Conservation (phyloP, 1,140 invertebrate species). For the Acromyrmex charruanus region DNA sequence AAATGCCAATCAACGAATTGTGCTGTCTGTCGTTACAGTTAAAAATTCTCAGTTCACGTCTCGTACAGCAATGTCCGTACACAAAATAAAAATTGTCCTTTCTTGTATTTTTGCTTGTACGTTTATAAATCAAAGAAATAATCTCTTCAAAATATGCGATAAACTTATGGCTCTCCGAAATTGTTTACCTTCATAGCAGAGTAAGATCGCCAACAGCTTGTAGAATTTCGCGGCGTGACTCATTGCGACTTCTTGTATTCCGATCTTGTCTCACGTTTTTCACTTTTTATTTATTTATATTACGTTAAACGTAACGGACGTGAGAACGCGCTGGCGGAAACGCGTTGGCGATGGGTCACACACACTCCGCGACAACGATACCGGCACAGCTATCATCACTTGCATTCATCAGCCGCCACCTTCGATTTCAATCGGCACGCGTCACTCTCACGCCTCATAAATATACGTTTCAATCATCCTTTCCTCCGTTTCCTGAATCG, state of each 20-base stretch:
- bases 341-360: conserved; percentile 49
- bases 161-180: neutral
- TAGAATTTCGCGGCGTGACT: neutral
- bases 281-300: conserved; percentile 31
- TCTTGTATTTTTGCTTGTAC: neutral
- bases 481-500: neutral
- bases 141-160: too few species aligned
- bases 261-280: neutral
- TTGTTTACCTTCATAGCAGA: conserved; percentile 68
- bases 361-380: conserved; percentile 51
- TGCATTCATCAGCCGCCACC: conserved; percentile 80
- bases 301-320: neutral
- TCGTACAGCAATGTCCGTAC: neutral
- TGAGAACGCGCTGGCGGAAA: conserved; percentile 35
- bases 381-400: conserved; percentile 81
- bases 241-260: conserved; percentile 44
- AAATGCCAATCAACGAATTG: conserved; percentile 41
- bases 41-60: neutral
- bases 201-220: conserved; percentile 56
- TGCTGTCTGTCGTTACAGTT: neutral
- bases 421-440: conserved; percentile 66
- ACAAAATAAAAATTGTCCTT: neutral
- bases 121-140: neutral
- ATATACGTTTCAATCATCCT: conserved; percentile 15
- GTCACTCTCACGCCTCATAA: conserved; percentile 47